phyloP scores from a whole-genome alignment of 1,140 invertebrate genomes.

The Mizuhopecten yessoensis region DNA sequence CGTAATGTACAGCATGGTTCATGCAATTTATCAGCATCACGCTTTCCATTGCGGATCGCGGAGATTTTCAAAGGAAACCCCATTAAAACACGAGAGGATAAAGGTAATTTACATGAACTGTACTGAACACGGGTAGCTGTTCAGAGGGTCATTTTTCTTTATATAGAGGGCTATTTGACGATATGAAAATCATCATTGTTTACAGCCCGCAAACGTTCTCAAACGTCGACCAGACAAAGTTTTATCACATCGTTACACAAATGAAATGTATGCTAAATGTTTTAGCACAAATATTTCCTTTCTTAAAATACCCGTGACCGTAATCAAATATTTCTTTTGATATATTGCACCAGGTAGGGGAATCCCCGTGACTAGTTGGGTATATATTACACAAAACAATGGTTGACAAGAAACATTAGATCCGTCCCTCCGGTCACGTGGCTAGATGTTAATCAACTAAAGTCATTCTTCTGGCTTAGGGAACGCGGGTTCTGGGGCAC shows the following conservation, averaged over 20 bases:
- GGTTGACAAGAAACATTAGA: neutral
- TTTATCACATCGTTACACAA: no score
- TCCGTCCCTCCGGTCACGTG: neutral
- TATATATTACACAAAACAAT: neutral
- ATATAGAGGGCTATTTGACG: neutral
- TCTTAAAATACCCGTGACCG: neutral
- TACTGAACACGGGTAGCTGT: neutral
- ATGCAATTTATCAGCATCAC: neutral
- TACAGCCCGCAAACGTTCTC: neutral
- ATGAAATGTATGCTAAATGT: no score
- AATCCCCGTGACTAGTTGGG: neutral
- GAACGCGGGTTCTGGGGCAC: slow-evolving; percentile 24
- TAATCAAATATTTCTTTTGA: neutral
- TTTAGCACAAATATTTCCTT: neutral
- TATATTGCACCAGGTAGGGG: neutral
- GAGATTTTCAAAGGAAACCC: neutral
- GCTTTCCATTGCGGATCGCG: neutral
- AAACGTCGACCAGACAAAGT: no score
- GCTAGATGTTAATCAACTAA: neutral
- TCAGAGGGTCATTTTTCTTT: neutral
- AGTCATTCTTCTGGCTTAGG: neutral
- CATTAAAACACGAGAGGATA: neutral
- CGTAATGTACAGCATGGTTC: neutral
- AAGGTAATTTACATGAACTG: neutral
- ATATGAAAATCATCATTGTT: neutral